phyloP scores from a whole-genome alignment of 2,113 vertebrate species.

The Hassar affinis region DNA sequence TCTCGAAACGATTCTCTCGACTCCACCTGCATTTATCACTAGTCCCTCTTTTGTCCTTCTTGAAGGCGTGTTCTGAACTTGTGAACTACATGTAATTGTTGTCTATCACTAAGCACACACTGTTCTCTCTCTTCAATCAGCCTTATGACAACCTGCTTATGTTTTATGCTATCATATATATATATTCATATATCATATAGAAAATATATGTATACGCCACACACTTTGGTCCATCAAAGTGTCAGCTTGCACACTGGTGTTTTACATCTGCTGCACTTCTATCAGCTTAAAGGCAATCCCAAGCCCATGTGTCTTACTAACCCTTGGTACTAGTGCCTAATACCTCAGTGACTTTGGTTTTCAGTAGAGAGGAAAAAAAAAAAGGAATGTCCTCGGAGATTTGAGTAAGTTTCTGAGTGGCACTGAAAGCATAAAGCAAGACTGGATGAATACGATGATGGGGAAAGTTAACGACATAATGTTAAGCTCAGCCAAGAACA shows the following conservation, averaged over 20 bases:
- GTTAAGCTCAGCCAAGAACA: neutral
- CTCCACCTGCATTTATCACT: neutral
- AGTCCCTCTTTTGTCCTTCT: neutral
- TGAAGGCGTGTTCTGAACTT: neutral
- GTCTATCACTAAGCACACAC: constrained; percentile 1
- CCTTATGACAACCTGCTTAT: neutral
- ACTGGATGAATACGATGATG: neutral
- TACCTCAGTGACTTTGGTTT: neutral
- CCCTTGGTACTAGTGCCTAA: constrained; percentile 7
- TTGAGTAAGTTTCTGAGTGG: neutral
- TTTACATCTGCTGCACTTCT: neutral
- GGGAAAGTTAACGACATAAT: neutral
- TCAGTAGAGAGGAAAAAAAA: neutral
- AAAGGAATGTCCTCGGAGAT: neutral
- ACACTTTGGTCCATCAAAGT: neutral
- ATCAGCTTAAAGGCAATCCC: neutral
- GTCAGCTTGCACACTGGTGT: neutral
- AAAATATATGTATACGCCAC: constrained; percentile 14
- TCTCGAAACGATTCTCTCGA: neutral
- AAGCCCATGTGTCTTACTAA: constrained; percentile 5
- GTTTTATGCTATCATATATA: constrained; percentile 7
- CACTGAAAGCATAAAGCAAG: neutral
- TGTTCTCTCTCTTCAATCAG: constrained; percentile 1
- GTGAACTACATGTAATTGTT: neutral
- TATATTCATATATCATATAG: constrained; percentile 16